Percentiles rank a stretch among this genome's conserved stretches.
Conservation (phyloP, 1,140 invertebrate genomes). For the Probaryconus sp. region DNA sequence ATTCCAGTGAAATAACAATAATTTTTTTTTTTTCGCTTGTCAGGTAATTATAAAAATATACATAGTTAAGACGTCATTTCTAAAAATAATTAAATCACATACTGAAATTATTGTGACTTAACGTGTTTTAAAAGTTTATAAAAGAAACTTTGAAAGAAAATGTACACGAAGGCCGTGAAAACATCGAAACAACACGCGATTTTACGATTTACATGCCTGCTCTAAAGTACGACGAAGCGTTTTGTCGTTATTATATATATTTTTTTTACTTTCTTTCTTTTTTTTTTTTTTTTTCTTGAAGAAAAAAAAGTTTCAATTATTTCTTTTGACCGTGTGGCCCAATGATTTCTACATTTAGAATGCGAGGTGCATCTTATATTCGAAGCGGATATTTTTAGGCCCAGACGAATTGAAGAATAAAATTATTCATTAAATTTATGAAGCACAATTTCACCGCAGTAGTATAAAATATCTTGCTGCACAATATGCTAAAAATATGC, state of each 20-base stretch:
- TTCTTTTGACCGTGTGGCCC: neutral
- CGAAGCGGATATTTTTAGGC: conserved; percentile 3
- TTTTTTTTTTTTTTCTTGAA: too few species aligned
- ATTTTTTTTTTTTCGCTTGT: too few species aligned
- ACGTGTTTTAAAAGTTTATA: conserved; percentile 21
- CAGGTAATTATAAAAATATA: too few species aligned
- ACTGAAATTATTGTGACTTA: conserved; percentile 7
- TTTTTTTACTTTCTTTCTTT: conserved; percentile 14
- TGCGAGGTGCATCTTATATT: conserved; percentile 24
- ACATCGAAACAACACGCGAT: conserved; percentile 47
- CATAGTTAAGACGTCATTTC: neutral
- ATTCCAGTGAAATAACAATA: too few species aligned
- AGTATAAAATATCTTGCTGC: conserved; percentile 3
- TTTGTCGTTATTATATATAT: conserved; percentile 25
- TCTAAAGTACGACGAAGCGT: conserved; percentile 10
- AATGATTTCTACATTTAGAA: conserved; percentile 19
- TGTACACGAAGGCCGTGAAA: conserved; percentile 36
- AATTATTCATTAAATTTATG: conserved; percentile 26
- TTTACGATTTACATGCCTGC: conserved; percentile 37
- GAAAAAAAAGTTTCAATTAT: conserved; percentile 12
- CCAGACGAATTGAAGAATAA: conserved; percentile 1
- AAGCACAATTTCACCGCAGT: conserved; percentile 23
- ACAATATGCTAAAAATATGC: conserved; percentile 7
- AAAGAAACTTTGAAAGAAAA: conserved; percentile 14
- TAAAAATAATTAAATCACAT: neutral